A percentile compares a stretch with the other conserved stretches of the same genome.
Conservation (phyloP, 1,140 invertebrate genomes). For the Drosophila truncata region DNA sequence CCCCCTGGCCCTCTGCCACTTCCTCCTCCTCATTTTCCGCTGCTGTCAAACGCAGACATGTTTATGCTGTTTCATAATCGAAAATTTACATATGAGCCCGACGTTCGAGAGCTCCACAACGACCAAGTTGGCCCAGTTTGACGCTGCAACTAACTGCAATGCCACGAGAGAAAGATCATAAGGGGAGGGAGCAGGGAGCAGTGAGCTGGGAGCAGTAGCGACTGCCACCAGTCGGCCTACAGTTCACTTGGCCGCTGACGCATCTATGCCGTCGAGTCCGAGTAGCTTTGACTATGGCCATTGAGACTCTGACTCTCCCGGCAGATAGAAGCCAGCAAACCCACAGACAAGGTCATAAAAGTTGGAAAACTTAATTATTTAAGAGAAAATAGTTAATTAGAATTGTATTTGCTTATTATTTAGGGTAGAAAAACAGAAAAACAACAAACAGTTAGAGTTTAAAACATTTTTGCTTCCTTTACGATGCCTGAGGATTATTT, state of each 20-base stretch:
- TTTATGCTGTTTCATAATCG: slow-evolving; percentile 79
- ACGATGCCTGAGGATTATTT: too few species aligned
- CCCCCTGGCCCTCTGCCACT: background rate
- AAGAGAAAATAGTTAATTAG: background rate
- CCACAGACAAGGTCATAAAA: slow-evolving; percentile 2
- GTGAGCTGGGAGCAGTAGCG: too few species aligned
- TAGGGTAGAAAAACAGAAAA: too few species aligned
- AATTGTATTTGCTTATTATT: too few species aligned
- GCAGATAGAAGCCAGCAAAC: slow-evolving; percentile 25
- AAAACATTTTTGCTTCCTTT: too few species aligned
- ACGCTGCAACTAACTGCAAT: slow-evolving; percentile 48
- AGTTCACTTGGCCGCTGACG: slow-evolving; percentile 52
- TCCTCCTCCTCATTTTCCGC: background rate
- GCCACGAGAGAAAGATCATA: slow-evolving; percentile 9
- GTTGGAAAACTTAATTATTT: too few species aligned
- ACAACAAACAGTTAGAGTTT: too few species aligned
- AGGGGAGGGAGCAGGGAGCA: slow-evolving; percentile 21
- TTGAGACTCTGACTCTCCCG: background rate
- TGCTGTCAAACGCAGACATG: slow-evolving; percentile 53
- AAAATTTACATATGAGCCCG: slow-evolving; percentile 74
- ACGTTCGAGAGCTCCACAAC: slow-evolving; percentile 17
- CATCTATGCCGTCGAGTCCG: slow-evolving; percentile 7
- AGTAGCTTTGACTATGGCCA: background rate
- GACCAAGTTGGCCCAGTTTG: slow-evolving; percentile 45
- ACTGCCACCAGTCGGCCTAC: slow-evolving; percentile 6